Percentiles rank a stretch among this genome's conserved stretches.
Evolutionary conservation across 2,888 invertebrate genomes (phyloP).

Genomic region (Achlya flavicornis): DNA sequence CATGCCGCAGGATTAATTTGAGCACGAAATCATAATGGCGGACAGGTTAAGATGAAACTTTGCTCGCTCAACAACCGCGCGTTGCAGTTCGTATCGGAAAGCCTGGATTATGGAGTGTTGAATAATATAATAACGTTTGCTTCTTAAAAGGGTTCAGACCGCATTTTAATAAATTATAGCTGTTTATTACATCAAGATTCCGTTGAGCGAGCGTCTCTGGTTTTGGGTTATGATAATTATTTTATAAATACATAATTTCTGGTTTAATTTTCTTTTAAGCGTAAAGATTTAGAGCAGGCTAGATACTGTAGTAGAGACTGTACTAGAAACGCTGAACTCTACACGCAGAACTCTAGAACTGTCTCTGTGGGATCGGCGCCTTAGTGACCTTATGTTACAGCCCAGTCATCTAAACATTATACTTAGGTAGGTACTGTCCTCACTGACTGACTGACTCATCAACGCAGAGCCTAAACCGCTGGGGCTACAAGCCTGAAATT

Average conservation of each 20-base stretch:
- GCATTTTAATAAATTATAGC: constrained; percentile 33
- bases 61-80: constrained; percentile 24
- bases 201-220: background rate
- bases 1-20: constrained; percentile 72
- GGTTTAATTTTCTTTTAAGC: background rate
- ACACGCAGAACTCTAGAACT: no score
- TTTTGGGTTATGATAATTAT: constrained; percentile 2
- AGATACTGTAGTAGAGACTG: no score
- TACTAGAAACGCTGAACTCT: no score
- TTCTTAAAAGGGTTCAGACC: constrained; percentile 38
- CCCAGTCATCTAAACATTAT: no score
- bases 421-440: no score
- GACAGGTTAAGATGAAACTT: constrained; percentile 54
- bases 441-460: no score
- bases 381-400: no score
- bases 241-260: background rate
- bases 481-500: no score
- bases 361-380: no score
- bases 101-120: constrained; percentile 56
- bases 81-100: constrained; percentile 54
- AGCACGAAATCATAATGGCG: constrained; percentile 67
- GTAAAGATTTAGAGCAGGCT: no score
- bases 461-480: no score
- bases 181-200: constrained; percentile 21
- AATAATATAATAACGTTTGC: constrained; percentile 47